Evolutionary conservation across 2,888 invertebrate genomes (phyloP).

Genomic region (Pristionchus maxplancki): DNA sequence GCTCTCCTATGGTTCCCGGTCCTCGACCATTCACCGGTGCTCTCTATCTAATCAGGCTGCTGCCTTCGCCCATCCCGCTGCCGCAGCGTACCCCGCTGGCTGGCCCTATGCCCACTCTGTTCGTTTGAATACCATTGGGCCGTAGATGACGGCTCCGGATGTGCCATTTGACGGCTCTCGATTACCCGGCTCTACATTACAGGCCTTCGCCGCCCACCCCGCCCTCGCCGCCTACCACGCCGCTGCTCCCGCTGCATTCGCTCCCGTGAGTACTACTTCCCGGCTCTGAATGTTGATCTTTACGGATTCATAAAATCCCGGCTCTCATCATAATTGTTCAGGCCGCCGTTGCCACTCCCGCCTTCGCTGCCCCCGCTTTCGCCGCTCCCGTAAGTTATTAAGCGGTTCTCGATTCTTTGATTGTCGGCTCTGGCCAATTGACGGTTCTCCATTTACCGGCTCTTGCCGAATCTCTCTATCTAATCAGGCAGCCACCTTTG

Average conservation of each 20-base stretch:
- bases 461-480: background rate
- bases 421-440: background rate
- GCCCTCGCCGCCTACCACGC: slow-evolving; percentile 37
- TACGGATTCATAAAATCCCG: background rate
- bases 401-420: background rate
- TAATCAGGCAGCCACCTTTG: background rate
- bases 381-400: slow-evolving; percentile 8
- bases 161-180: background rate
- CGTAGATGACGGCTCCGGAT: background rate
- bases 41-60: slow-evolving; percentile 19
- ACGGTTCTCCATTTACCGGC: background rate
- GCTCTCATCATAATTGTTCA: background rate
- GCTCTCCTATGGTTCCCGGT: background rate
- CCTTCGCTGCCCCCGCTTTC: slow-evolving; percentile 4
- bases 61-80: background rate
- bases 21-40: background rate
- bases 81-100: slow-evolving; percentile 38
- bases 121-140: slow-evolving; percentile 43
- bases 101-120: slow-evolving; percentile 21
- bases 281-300: background rate
- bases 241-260: background rate
- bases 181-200: background rate
- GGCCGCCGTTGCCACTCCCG: slow-evolving; percentile 23
- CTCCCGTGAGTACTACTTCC: background rate
- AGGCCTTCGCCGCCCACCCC: slow-evolving; percentile 38